Evolutionary conservation across 2,797 vertebrate species (phyloP).

Genomic region (Alfaro cultratus): DNA sequence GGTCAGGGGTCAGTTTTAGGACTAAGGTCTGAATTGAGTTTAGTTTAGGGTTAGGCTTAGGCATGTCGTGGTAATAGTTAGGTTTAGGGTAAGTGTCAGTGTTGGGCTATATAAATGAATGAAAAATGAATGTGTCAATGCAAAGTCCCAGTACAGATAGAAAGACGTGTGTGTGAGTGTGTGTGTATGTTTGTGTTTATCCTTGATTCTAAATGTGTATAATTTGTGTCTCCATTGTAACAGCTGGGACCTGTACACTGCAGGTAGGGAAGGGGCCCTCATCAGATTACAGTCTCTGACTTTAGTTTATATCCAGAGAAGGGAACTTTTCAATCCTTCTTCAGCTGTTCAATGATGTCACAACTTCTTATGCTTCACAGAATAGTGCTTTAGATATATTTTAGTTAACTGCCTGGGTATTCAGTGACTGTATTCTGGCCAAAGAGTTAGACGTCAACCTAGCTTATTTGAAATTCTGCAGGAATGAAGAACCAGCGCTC

Average conservation of each 20-base stretch:
- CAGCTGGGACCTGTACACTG: neutral
- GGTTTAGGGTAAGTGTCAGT: too few species aligned
- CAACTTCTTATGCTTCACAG: neutral
- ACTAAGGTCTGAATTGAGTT: too few species aligned
- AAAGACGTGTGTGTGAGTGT: too few species aligned
- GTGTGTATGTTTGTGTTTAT: neutral
- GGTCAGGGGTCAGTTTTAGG: too few species aligned
- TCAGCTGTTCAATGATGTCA: neutral
- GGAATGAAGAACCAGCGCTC: too few species aligned
- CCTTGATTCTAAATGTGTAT: neutral
- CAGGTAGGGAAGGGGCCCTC: neutral
- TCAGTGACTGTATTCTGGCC: neutral
- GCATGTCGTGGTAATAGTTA: too few species aligned
- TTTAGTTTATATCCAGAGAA: neutral
- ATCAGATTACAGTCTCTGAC: neutral
- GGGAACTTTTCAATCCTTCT: neutral
- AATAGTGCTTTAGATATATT: neutral
- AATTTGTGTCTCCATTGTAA: neutral
- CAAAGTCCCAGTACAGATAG: too few species aligned
- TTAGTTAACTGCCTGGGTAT: neutral
- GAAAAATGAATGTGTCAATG: too few species aligned
- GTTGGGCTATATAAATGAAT: too few species aligned
- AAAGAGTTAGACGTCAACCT: neutral
- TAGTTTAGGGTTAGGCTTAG: too few species aligned
- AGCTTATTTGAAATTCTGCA: too few species aligned